Base-by-base conservation (phyloP, 2,113 vertebrate genomes). In the Piprites chloris region DNA sequence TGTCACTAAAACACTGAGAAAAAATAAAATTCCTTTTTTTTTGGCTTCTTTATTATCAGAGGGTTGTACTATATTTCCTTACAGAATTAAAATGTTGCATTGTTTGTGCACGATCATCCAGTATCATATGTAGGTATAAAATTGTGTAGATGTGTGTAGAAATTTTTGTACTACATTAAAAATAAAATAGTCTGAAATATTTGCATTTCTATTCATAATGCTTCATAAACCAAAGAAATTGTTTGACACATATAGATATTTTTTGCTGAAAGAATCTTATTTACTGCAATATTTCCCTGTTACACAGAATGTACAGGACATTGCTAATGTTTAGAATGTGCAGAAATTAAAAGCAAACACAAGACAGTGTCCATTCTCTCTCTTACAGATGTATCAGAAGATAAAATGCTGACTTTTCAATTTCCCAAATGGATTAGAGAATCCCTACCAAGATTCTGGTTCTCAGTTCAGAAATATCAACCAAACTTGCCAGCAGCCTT, bases 291-390 rank as follows among this genome's bases (percentile, higher is more conserved):
- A 58, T 17, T 68, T 72, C 63, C 44, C 52, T 79, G 32, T 82
- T 76, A 84, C 28, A 44, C 41, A 67, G 41, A 78, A n/a, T 30
- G 30, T 71, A 59, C 39, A 77, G 44, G 35, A 75, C 35, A 39
- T 37, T 72, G 52, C 41, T 93, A 92, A 62, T 72, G 47, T 84
- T 96, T 93, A 83, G 82, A 91, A 93, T 77, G n/a, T 55, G 27
- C 52, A 90, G 79, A 96, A 90, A 95, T 95, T 82, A 94, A 95
- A 95, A 95, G 33, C 71, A 95, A 97, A 79, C 32, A 96, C 26
- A 78, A 85, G 69, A 75, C 52, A 85, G 16, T 61, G 92, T 90
- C 61, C 14, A 41, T 87, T 74, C 69, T 89, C 6, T 66, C 10
- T 62, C 6, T 85, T 75, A 56, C 37, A 72, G 32, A 21, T 91